Conservation (phyloP, 2,888 invertebrate species). For the Agrotis ipsilon region DNA sequence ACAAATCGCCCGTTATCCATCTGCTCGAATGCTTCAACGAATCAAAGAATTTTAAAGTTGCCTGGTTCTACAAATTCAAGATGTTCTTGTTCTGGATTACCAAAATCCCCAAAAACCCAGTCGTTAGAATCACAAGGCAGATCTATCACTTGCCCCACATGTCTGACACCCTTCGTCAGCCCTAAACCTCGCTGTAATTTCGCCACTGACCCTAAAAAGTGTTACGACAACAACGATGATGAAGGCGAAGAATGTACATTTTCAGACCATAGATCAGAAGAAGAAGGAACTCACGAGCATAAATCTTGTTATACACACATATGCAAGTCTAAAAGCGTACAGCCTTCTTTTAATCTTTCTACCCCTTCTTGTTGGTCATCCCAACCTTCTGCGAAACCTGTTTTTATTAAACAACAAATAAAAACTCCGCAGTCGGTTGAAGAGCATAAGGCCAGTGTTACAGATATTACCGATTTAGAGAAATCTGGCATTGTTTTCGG, state of each 20-base stretch:
- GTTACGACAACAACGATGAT: background rate
- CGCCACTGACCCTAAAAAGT: background rate
- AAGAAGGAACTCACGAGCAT: conserved; percentile 19
- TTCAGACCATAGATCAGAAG: conserved; percentile 6
- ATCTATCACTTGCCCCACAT: conserved; percentile 10
- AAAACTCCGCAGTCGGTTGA: conserved; percentile 14
- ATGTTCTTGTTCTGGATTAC: conserved; percentile 9
- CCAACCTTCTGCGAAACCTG: background rate
- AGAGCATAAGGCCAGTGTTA: conserved; percentile 3
- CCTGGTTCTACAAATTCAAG: background rate
- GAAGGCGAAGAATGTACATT: background rate
- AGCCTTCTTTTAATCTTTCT: conserved; percentile 4
- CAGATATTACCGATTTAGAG: background rate
- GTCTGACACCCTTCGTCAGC: background rate
- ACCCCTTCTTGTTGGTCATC: conserved; percentile 22
- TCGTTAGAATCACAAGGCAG: background rate
- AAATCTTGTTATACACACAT: conserved; percentile 15
- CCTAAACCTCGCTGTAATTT: background rate
- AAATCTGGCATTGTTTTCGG: background rate
- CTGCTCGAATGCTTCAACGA: background rate
- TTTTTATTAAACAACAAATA: conserved; percentile 1
- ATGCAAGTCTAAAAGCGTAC: conserved; percentile 2
- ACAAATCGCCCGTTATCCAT: background rate
- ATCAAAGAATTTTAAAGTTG: conserved; percentile 1
- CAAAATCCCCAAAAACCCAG: background rate